These are phyloP conservation scores for Numenius phaeopus DNA, from an alignment of 2,797 vertebrate genomes.

Conservation along the genomic window DNA sequence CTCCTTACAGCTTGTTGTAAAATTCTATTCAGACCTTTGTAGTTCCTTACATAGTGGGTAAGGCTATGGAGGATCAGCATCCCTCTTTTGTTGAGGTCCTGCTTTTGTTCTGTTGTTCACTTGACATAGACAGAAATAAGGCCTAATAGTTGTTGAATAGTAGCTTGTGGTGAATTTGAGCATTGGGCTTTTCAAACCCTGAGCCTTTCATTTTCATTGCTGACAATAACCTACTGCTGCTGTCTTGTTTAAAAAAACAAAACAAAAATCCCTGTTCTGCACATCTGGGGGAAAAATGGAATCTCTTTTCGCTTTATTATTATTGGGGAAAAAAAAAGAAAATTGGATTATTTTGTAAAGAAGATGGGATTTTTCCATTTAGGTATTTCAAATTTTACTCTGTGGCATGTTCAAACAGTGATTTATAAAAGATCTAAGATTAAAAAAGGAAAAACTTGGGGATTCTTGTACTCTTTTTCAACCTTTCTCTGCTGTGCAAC, in stretches of 20 bases:
- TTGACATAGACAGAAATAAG: background rate
- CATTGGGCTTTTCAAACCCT: background rate
- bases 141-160: slow-evolving; percentile 3
- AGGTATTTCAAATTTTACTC: background rate
- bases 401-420: background rate
- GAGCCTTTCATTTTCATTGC: background rate
- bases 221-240: background rate
- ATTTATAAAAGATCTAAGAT: background rate
- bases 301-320: background rate
- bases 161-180: slow-evolving; percentile 24
- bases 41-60: background rate
- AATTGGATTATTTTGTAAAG: background rate
- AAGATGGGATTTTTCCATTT: background rate
- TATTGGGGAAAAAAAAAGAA: background rate
- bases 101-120: slow-evolving; percentile 44
- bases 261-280: background rate
- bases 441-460: background rate
- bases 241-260: background rate
- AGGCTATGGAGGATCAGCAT: slow-evolving; percentile 11
- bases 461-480: background rate
- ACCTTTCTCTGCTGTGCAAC: background rate
- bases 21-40: slow-evolving; percentile 44
- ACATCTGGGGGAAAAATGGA: background rate
- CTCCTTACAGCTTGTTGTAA: slow-evolving; percentile 23
- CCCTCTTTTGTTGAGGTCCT: slow-evolving; percentile 38